phyloP scores from a whole-genome alignment of 1,140 invertebrate species.

The Carposina sasakii region DNA sequence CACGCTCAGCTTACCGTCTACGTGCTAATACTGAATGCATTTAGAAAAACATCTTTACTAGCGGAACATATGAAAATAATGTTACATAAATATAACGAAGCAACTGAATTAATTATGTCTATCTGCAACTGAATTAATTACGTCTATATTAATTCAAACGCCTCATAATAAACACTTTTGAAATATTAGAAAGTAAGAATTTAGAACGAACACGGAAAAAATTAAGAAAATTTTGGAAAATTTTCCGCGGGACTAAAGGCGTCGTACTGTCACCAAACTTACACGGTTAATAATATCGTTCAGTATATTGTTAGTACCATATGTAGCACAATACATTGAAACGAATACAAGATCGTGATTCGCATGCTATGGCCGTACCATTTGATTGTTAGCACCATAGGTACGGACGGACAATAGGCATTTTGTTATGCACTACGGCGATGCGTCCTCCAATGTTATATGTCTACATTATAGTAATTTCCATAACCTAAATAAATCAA shows the following conservation, averaged over 20 bases:
- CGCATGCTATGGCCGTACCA: slow-evolving; percentile 43
- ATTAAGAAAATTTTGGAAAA: slow-evolving; percentile 15
- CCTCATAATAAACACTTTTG: slow-evolving; percentile 14
- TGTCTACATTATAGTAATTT: slow-evolving; percentile 47
- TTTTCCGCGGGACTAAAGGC: slow-evolving; percentile 32
- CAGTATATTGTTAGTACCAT: slow-evolving; percentile 46
- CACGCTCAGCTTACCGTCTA: slow-evolving; percentile 40
- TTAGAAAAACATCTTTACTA: slow-evolving; percentile 39
- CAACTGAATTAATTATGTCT: too few relatives aligned
- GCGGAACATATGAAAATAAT: slow-evolving; percentile 36
- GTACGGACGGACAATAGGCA: slow-evolving; percentile 53
- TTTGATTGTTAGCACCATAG: slow-evolving; percentile 48
- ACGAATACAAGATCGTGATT: slow-evolving; percentile 59
- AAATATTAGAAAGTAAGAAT: slow-evolving; percentile 33
- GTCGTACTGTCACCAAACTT: slow-evolving; percentile 53
- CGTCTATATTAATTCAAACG: slow-evolving; percentile 33
- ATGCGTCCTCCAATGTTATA: slow-evolving; percentile 31
- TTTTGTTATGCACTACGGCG: slow-evolving; percentile 45
- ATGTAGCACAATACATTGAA: slow-evolving; percentile 66
- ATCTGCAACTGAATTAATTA: slow-evolving; percentile 47
- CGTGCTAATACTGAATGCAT: slow-evolving; percentile 53
- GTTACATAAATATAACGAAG: slow-evolving; percentile 57
- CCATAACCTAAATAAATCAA: slow-evolving; percentile 62
- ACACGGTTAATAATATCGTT: slow-evolving; percentile 49
- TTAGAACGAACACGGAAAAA: slow-evolving; percentile 22